Base-by-base conservation (phyloP, 2,113 vertebrate species). In the Melanostigma gelatinosum region DNA sequence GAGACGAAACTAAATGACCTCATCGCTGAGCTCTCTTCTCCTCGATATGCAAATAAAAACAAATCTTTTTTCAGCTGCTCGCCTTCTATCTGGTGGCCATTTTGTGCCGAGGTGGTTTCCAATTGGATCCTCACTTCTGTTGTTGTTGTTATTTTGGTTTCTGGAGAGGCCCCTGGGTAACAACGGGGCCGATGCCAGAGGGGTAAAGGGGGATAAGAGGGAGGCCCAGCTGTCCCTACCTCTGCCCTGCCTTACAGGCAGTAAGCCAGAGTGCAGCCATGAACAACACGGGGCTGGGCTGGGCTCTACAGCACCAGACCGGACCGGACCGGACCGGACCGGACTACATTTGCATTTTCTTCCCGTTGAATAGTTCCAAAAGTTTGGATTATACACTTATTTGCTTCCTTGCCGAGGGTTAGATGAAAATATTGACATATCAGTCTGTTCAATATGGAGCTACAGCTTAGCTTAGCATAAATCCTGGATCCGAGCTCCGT, bases 191-290 rank as follows among this genome's bases (percentile, higher is more conserved):
- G 42, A 82, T 71, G 86, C 71, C 81, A 81, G 80, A 79, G 64
- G 69, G 64, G 77, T 55, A 13, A 63, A 22, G 6, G 2, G 12
- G 73, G 54, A 77, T 62, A 62, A 77, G 72, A 72, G 32, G 12
- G 42, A 80, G 85, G 82, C 77, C 85, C 90, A 91, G 89, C 91
- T 93, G 93, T 90, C 92, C 84, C 86, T 83, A 75, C 83, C 83
- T 82, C 86, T 89, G 85, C 75, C 70, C 77, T 86, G 86, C 79
- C 80, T 83, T 79, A 64, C 62, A 82, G 87, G 86, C 87, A 72
- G 29, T 10, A 2, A 46, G 83, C 85, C 91, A 94, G 66, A 38
- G 75, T 6, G 34, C 29, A 52, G 36, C 50, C 44, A 72, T 77
- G 29, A 67, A 75, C 55, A 60, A 61, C 22, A 80, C 29, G 29